Evolutionary conservation across 2,888 invertebrate species (phyloP).

Genomic region (Parnassius orleans): DNA sequence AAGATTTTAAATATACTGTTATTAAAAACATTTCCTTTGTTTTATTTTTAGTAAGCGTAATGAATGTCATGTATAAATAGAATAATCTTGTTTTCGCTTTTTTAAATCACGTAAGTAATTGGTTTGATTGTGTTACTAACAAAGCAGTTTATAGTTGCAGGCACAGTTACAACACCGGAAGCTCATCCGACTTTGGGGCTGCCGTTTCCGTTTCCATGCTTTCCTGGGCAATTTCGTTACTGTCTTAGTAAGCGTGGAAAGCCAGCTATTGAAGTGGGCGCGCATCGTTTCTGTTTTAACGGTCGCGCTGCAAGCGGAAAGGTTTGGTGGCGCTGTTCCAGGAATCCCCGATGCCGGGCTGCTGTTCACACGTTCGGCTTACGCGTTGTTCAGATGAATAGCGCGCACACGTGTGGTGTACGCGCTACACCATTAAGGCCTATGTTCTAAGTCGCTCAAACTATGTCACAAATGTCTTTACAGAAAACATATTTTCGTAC

Average conservation of each 20-base stretch:
- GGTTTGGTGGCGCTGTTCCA: conserved; percentile 76
- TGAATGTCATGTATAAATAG: too few species aligned
- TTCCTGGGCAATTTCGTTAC: conserved; percentile 75
- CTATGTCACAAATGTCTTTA: neutral
- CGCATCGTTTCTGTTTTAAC: conserved; percentile 75
- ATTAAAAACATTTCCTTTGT: too few species aligned
- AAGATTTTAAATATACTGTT: too few species aligned
- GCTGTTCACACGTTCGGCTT: conserved; percentile 75
- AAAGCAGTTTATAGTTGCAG: conserved; percentile 57
- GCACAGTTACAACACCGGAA: conserved; percentile 47
- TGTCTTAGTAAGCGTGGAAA: conserved; percentile 75
- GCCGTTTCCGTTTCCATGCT: conserved; percentile 74
- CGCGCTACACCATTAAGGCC: conserved; percentile 72
- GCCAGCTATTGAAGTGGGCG: conserved; percentile 74
- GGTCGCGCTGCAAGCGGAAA: conserved; percentile 75
- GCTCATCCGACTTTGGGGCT: conserved; percentile 66
- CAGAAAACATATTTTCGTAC: conserved; percentile 23
- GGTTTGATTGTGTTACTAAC: conserved; percentile 40
- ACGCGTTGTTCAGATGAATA: conserved; percentile 76
- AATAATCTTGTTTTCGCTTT: too few species aligned
- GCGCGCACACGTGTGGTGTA: conserved; percentile 74
- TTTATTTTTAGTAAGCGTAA: too few species aligned
- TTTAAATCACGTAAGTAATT: too few species aligned
- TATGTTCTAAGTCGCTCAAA: conserved; percentile 55
- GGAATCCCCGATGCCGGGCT: conserved; percentile 73